Percentiles rank a stretch among this genome's conserved stretches.
These are phyloP conservation scores for Rutpela maculata DNA, from an alignment of 2,888 invertebrate genomes.

Conservation along the genomic window DNA sequence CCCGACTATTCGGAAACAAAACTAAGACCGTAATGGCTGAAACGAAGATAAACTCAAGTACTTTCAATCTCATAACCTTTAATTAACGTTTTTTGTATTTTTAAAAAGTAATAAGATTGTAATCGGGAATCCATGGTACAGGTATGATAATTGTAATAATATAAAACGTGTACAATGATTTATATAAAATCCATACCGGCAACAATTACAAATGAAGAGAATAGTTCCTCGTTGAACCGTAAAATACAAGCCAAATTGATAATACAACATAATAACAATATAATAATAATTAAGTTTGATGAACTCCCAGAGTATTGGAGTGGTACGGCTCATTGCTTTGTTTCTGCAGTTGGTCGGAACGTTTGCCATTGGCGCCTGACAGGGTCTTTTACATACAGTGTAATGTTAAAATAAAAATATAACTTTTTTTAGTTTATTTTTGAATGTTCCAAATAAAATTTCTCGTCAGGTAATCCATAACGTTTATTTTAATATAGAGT, in stretches of 20 bases:
- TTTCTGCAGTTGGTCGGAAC: constrained; percentile 19
- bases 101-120: constrained; percentile 28
- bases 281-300: constrained; percentile 58
- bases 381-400: not conserved
- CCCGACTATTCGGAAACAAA: constrained; percentile 1
- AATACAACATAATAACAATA: constrained; percentile 50
- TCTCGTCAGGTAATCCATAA: too few species aligned
- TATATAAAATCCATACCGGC: constrained; percentile 35
- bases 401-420: not conserved
- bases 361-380: constrained; percentile 2
- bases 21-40: constrained; percentile 9
- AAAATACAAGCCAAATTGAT: constrained; percentile 53
- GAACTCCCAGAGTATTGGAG: constrained; percentile 45
- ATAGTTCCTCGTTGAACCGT: constrained; percentile 55
- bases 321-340: constrained; percentile 19
- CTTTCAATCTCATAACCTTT: constrained; percentile 30
- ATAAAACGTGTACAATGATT: constrained; percentile 42
- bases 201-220: constrained; percentile 42
- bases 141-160: constrained; percentile 40
- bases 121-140: constrained; percentile 23
- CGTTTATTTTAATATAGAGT: too few species aligned
- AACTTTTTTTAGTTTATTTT: not conserved
- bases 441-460: not conserved
- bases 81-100: constrained; percentile 38
- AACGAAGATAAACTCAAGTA: constrained; percentile 5